phyloP scores from a whole-genome alignment of 1,140 invertebrate genomes.

The Bombus fervidus region DNA sequence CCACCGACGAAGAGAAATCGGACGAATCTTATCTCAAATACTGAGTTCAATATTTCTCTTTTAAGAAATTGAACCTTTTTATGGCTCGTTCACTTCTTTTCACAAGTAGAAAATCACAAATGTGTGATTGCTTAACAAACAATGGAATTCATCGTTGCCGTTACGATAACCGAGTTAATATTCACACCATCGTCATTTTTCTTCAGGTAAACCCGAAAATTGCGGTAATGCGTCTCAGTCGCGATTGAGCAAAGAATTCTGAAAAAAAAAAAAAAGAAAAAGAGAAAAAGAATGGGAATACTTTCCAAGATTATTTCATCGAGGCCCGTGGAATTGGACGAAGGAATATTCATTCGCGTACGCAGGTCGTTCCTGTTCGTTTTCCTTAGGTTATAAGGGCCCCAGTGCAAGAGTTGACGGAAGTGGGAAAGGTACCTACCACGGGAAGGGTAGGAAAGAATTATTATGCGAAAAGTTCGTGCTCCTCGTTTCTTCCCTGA shows the following conservation, averaged over 20 bases:
- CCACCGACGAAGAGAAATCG: background rate
- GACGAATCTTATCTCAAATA: too few relatives aligned
- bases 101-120: background rate
- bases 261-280: background rate
- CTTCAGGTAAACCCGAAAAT: background rate
- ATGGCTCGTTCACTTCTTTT: background rate
- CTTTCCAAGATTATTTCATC: conserved; percentile 4
- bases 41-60: too few relatives aligned
- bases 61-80: background rate
- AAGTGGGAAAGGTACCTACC: background rate
- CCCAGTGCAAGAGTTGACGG: conserved; percentile 8
- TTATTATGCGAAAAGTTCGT: conserved; percentile 78
- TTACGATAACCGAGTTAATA: too few relatives aligned
- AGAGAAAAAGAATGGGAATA: background rate
- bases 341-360: conserved; percentile 30
- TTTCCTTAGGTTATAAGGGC: conserved; percentile 21
- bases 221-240: background rate
- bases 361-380: conserved; percentile 47
- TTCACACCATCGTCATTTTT: background rate
- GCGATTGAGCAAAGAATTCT: background rate
- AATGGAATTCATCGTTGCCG: background rate
- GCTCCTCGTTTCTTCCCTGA: conserved; percentile 73
- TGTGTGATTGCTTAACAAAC: background rate
- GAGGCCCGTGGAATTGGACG: background rate
- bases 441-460: conserved; percentile 64